Evolutionary conservation across 2,113 vertebrate species (phyloP), one percentile per base, ranked within the genome.

Genomic region (Pseudonaja textilis): DNA sequence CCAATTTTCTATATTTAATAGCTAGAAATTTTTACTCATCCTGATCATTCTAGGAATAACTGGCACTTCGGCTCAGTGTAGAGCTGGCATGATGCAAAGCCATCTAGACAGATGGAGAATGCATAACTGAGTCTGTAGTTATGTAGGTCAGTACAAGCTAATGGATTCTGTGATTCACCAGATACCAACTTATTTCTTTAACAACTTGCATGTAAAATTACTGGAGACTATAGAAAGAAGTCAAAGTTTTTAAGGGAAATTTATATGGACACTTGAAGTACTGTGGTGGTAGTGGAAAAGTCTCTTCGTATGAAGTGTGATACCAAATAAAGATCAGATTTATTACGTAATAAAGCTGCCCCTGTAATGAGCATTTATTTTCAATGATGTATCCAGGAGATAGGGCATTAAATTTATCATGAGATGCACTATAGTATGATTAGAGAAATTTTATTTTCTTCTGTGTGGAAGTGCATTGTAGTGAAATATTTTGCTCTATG

Each of bases 111-210:
- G 90, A 90, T 87, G 61, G 94, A 89, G 92, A 93, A 93, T 91
- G 89, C 92, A 54, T 95, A 94, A 95, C 93, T 94, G 93, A 85
- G 94, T 94, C 94, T 95, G 91, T 89, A 95, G 56, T 86, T 95
- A 96, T 95, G 93, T 74, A 96, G 96, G 94, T 96, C 97, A 96
- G 56, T 34, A 92, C 93, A 96, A 95, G 95, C 95, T 95, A 96
- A 93, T 92, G 93, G 95, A 95, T 92, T 6, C 1, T 34, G 55
- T 95, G 94, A 95, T 91, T 95, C 90, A 56, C 3, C 95, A 91
- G 57, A 86, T 96, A 81, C 56, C 7, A 92, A 93, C 61, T 91
- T 94, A 90, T 89, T 92, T 57, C 22, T 91, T 94, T 96, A 93
- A 94, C 47, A 52, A 64, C 92, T 94, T 95, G 94, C 88, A 57